A percentile compares a stretch with the other conserved stretches of the same genome.
Conservation (phyloP, 2,888 invertebrate genomes). For the Cabera pusaria region DNA sequence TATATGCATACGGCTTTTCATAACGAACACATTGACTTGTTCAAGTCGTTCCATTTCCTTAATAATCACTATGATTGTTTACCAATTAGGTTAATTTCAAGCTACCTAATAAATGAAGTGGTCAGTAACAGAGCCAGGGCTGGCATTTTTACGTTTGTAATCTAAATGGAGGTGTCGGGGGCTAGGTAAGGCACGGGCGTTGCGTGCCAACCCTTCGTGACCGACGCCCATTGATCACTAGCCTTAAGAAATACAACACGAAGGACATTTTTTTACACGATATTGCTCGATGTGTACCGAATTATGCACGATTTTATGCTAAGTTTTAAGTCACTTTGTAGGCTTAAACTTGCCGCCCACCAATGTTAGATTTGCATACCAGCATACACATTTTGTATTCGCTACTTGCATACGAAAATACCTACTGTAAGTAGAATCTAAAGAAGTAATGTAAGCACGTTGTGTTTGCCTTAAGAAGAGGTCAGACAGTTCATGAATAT, state of each 20-base stretch:
- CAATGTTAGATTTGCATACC: too few species aligned
- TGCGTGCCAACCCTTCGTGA: slow-evolving; percentile 68
- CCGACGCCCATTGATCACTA: slow-evolving; percentile 65
- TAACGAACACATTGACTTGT: too few species aligned
- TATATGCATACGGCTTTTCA: too few species aligned
- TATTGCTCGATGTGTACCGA: slow-evolving; percentile 22
- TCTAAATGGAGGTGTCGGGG: slow-evolving; percentile 59
- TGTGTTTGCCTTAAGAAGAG: too few species aligned
- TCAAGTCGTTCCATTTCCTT: too few species aligned
- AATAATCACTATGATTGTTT: too few species aligned
- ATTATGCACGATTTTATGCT: slow-evolving; percentile 9
- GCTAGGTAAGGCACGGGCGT: slow-evolving; percentile 40
- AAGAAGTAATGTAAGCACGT: too few species aligned
- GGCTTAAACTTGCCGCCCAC: too few species aligned
- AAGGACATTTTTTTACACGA: slow-evolving; percentile 57
- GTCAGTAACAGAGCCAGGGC: slow-evolving; percentile 56
- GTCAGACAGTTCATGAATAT: too few species aligned
- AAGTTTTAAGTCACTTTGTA: slow-evolving; percentile 18
- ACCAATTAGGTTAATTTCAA: slow-evolving; percentile 27
- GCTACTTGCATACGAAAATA: too few species aligned
- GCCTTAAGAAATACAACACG: slow-evolving; percentile 62
- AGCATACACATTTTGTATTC: too few species aligned
- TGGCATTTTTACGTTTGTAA: slow-evolving; percentile 65
- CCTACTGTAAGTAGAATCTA: too few species aligned
- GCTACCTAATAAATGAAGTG: slow-evolving; percentile 51